A percentile compares a stretch with the other conserved stretches of the same genome.
Evolutionary conservation across 2,888 invertebrate species (phyloP).

Genomic region (Euspilapteryx auroguttella): DNA sequence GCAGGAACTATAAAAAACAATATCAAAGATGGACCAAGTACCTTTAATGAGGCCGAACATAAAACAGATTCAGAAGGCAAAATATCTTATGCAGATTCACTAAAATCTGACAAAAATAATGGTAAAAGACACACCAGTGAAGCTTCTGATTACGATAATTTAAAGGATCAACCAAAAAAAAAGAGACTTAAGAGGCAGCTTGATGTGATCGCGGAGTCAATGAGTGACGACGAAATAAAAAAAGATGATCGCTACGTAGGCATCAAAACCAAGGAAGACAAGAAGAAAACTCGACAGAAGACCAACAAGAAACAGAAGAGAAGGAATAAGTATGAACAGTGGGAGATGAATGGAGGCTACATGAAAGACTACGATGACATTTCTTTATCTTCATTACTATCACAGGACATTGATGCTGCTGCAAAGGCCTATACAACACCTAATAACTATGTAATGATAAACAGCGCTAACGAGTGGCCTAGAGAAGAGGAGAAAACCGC

Average conservation of each 20-base stretch:
- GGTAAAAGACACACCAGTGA: no score
- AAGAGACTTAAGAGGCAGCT: constrained; percentile 14
- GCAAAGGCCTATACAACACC: constrained; percentile 8
- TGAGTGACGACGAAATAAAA: constrained; percentile 34
- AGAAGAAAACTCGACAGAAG: constrained; percentile 34
- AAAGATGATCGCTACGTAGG: constrained; percentile 40
- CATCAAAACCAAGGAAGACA: constrained; percentile 26
- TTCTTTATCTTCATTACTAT: constrained; percentile 17
- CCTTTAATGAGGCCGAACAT: constrained; percentile 7
- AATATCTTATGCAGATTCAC: constrained; percentile 36
- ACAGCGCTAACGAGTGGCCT: constrained; percentile 13
- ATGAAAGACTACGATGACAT: constrained; percentile 39
- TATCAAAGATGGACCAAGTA: constrained; percentile 14
- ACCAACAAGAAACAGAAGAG: constrained; percentile 40
- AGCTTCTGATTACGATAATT: no score
- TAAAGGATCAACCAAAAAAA: no score
- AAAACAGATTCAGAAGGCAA: constrained; percentile 13
- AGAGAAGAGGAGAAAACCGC: constrained; percentile 9
- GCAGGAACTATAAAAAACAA: constrained; percentile 13
- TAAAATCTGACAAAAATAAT: constrained; percentile 26
- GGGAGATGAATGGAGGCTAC: constrained; percentile 46
- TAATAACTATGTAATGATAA: constrained; percentile 12
- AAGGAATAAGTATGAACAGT: constrained; percentile 42
- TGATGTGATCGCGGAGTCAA: constrained; percentile 13
- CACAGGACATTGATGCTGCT: constrained; percentile 9